A percentile compares a stretch with the other conserved stretches of the same genome.
phyloP scores from a whole-genome alignment of 2,888 invertebrate species.

The Amphipyra tragopoginis region DNA sequence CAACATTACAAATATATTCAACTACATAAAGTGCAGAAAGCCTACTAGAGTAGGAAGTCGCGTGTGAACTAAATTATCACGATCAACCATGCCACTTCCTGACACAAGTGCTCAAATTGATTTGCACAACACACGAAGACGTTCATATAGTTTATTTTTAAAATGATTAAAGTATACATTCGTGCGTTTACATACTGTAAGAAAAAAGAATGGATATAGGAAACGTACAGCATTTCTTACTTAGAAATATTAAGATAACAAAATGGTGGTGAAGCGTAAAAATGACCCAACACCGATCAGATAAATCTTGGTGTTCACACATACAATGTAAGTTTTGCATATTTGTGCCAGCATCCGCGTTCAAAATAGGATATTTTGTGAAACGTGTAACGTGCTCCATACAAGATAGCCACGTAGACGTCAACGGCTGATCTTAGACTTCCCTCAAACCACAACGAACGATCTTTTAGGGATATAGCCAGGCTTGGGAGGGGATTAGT shows the following conservation, averaged over 20 bases:
- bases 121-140: slow-evolving; percentile 39
- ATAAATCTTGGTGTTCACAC: slow-evolving; percentile 35
- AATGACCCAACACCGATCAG: slow-evolving; percentile 15
- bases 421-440: slow-evolving; percentile 10
- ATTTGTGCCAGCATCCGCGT: slow-evolving; percentile 13
- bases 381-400: background rate
- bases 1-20: slow-evolving; percentile 15
- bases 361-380: slow-evolving; percentile 23
- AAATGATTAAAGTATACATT: slow-evolving; percentile 40
- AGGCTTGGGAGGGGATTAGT: slow-evolving; percentile 6
- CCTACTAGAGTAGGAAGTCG: slow-evolving; percentile 35
- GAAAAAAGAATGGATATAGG: slow-evolving; percentile 27
- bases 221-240: slow-evolving; percentile 34
- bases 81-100: slow-evolving; percentile 39
- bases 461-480: slow-evolving; percentile 6
- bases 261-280: slow-evolving; percentile 25
- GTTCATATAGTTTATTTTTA: slow-evolving; percentile 39
- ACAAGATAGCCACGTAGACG: too few species aligned
- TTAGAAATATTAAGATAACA: slow-evolving; percentile 34
- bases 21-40: slow-evolving; percentile 20
- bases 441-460: slow-evolving; percentile 4
- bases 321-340: slow-evolving; percentile 7
- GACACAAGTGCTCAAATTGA: slow-evolving; percentile 40
- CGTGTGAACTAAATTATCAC: slow-evolving; percentile 47
- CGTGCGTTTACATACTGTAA: slow-evolving; percentile 27